A percentile compares a stretch with the other conserved stretches of the same genome.
These are phyloP conservation scores for Xylocampa areola DNA, from an alignment of 2,888 invertebrate species.

Conservation along the genomic window DNA sequence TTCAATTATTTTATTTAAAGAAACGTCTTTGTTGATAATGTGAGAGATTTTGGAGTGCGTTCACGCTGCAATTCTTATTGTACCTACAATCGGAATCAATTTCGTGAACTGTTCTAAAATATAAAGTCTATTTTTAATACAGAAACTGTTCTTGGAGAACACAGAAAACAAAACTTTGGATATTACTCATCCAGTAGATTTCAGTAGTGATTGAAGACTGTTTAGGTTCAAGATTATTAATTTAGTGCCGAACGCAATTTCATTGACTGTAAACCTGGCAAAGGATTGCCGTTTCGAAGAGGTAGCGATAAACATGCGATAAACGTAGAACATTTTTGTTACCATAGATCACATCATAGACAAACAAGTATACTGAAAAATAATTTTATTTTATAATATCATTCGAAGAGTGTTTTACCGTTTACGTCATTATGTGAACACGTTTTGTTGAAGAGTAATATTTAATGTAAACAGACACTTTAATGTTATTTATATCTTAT, in stretches of 20 bases:
- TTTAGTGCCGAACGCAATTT: constrained; percentile 9
- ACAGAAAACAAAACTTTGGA: no score
- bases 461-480: constrained; percentile 29
- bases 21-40: constrained; percentile 13
- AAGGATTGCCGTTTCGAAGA: constrained; percentile 4
- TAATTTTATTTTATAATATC: no score
- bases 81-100: neutral
- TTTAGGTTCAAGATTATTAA: neutral
- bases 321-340: no score
- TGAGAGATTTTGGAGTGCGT: constrained; percentile 2
- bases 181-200: constrained; percentile 1
- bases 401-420: neutral
- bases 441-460: constrained; percentile 23
- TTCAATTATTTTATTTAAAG: constrained; percentile 14
- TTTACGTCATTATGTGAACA: constrained; percentile 19
- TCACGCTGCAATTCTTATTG: neutral
- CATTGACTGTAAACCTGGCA: constrained; percentile 13
- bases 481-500: constrained; percentile 17
- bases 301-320: neutral
- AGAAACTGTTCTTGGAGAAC: neutral
- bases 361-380: no score
- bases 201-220: constrained; percentile 1
- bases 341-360: no score
- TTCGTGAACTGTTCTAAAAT: neutral
- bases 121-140: neutral